Evolutionary conservation across 1,140 invertebrate species (phyloP).

Genomic region (Drosophila trapezifrons): DNA sequence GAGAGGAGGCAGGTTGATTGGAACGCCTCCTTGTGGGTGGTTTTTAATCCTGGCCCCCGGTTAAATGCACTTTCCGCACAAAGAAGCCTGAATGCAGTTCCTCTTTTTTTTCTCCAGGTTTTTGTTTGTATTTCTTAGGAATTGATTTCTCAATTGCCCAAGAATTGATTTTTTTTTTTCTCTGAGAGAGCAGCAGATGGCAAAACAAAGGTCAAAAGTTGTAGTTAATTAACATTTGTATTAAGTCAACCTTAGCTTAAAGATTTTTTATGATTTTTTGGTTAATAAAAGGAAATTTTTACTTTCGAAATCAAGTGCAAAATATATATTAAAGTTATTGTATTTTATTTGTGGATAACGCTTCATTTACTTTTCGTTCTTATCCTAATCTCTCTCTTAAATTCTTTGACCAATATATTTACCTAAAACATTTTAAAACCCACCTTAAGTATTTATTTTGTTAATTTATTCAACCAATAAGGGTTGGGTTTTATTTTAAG

Average conservation of each 20-base stretch:
- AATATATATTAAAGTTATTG: neutral
- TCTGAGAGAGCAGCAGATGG: slow-evolving; percentile 16
- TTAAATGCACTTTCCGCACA: slow-evolving; percentile 33
- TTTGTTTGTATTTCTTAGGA: slow-evolving; percentile 5
- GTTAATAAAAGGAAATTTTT: neutral
- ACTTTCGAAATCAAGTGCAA: neutral
- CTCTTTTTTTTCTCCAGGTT: neutral
- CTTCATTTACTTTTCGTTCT: too few relatives aligned
- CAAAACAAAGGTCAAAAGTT: slow-evolving; percentile 25
- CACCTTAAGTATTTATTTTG: too few relatives aligned
- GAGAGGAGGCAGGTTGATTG: slow-evolving; percentile 36
- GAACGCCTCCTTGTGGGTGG: slow-evolving; percentile 62
- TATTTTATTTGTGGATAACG: too few relatives aligned
- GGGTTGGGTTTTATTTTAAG: neutral
- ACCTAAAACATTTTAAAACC: too few relatives aligned
- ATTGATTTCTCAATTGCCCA: slow-evolving; percentile 8
- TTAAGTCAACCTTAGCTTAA: neutral
- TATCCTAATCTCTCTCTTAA: too few relatives aligned
- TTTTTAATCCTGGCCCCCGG: slow-evolving; percentile 36
- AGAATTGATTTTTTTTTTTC: slow-evolving; percentile 1
- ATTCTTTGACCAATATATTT: too few relatives aligned
- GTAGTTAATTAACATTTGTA: neutral
- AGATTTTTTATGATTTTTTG: neutral
- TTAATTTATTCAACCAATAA: too few relatives aligned
- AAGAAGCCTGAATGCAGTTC: slow-evolving; percentile 21